phyloP scores from a whole-genome alignment of 1,140 invertebrate species.

The Drosophila punjabiensis region DNA sequence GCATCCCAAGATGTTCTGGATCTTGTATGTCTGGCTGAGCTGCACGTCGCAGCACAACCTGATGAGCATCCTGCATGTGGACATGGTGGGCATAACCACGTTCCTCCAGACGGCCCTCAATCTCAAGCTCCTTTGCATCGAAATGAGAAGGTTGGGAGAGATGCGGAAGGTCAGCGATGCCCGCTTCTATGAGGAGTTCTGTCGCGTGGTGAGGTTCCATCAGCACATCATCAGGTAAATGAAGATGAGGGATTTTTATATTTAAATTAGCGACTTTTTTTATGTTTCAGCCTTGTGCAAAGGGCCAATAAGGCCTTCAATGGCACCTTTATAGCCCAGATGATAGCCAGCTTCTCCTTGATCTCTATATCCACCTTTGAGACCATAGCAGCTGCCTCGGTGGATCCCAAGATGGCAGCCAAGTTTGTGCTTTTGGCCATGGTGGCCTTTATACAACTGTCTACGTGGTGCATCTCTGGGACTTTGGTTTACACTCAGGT shows the following conservation, averaged over 20 bases:
- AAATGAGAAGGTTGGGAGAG: constrained; percentile 46
- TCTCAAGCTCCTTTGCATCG: constrained; percentile 62
- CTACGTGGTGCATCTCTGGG: constrained; percentile 67
- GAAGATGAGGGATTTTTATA: background rate
- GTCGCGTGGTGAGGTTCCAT: constrained; percentile 51
- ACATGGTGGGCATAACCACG: constrained; percentile 56
- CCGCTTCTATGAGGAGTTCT: constrained; percentile 35
- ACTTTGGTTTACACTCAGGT: constrained; percentile 62
- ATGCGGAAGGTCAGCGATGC: constrained; percentile 10
- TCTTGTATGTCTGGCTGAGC: constrained; percentile 50
- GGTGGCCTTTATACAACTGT: constrained; percentile 60
- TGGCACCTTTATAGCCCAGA: constrained; percentile 61
- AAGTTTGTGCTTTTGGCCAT: constrained; percentile 68
- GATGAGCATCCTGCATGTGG: constrained; percentile 53
- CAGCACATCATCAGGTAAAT: constrained; percentile 67
- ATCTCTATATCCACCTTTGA: constrained; percentile 73
- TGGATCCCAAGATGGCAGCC: constrained; percentile 58
- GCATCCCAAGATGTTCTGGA: constrained; percentile 36
- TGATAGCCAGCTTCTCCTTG: constrained; percentile 67
- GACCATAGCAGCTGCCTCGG: constrained; percentile 50
- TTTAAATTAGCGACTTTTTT: too few relatives aligned
- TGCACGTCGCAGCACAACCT: constrained; percentile 48
- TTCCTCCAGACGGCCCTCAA: constrained; percentile 71
- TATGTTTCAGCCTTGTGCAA: constrained; percentile 38
- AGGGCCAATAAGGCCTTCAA: constrained; percentile 57